phyloP scores from a whole-genome alignment of 2,888 invertebrate genomes.

The Trichogramma evanescens region DNA sequence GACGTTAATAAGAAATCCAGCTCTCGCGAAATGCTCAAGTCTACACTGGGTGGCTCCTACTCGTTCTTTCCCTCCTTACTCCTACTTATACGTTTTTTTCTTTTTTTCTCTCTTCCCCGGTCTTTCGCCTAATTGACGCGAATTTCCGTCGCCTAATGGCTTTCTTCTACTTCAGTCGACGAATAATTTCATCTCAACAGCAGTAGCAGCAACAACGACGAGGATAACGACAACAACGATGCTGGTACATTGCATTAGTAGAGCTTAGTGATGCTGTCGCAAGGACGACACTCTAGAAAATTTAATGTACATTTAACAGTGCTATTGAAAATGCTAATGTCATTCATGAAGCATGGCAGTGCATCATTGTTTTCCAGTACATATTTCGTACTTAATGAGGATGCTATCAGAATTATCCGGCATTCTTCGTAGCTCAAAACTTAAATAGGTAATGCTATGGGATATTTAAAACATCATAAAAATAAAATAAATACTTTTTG shows the following conservation, averaged over 20 bases:
- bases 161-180: neutral
- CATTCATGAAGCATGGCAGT: no score
- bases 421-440: no score
- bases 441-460: no score
- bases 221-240: neutral
- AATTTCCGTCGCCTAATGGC: constrained; percentile 26
- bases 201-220: neutral
- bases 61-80: neutral
- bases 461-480: no score
- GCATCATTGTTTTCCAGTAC: no score
- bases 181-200: constrained; percentile 16
- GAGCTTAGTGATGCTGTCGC: neutral
- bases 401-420: no score
- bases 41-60: neutral
- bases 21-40: constrained; percentile 1
- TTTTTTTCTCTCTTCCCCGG: constrained; percentile 8
- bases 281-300: no score
- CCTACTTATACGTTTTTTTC: neutral
- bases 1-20: constrained; percentile 34
- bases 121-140: constrained; percentile 22
- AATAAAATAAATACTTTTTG: no score
- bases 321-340: no score
- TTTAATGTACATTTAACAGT: no score
- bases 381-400: no score
- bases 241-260: constrained; percentile 1